Base-by-base conservation (phyloP, 2,888 invertebrate genomes). In the Dione juno region DNA sequence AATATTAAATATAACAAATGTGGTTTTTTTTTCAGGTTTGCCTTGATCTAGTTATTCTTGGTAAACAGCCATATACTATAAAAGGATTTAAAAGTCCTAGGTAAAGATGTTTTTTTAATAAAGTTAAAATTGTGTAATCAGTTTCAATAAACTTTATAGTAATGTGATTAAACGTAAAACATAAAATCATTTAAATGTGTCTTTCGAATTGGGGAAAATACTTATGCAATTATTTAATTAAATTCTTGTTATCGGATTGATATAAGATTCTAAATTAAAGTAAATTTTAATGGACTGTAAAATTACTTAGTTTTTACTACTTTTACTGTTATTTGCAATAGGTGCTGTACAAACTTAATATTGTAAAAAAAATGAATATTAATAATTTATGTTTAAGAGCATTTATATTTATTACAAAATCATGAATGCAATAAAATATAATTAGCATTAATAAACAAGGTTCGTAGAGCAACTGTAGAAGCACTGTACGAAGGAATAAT, bases 1-100 rank as follows among this genome's bases (percentile, higher is more conserved):
- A 59, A 28, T 28, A 45, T 5, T 43, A 61, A 21, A 10, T 11
- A 1, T 43, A n/a, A 9, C 1, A 40, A 28, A 11, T 16, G 45
- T 61, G 45, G 13, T 41, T 14, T 9, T 43, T 61, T 59, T 61
- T 61, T 61, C 35, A 61, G 61, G 16, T 28, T 35, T 13, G 16
- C 61, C 61, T 61, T 61, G 45, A 45, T 61, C 61, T 61, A 61
- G 45, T 61, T 61, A 11, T 16, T 61, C 45, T n/a, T 11, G n/a
- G 16, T 16, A 16, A 13, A 45, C 61, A n/a, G 45, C 28, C 7
- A 43, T 59, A 2, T 7, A 19, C 13, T 58, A 40, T 28, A 43
- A 37, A 16, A 37, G 37, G n/a, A 37, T 37, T n/a, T 16, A 3
- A 10, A 35, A 54, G 10, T n/a, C 9, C 9, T 54, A 54, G 3